A percentile compares a stretch with the other conserved stretches of the same genome.
Evolutionary conservation across 1,140 invertebrate genomes (phyloP).

Genomic region (Medauroidea extradentata): DNA sequence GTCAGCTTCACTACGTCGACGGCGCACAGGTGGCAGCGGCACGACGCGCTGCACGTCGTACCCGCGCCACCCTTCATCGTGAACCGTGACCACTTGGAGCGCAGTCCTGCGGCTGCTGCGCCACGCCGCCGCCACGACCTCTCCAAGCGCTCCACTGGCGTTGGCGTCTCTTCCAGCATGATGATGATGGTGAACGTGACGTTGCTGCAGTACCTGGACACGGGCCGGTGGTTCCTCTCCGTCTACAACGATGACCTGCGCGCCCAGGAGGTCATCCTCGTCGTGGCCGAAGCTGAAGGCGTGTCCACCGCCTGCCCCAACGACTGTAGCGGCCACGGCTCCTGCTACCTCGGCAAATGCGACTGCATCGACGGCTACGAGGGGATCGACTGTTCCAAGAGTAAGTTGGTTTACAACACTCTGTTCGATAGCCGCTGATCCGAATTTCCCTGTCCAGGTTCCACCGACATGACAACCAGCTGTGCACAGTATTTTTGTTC

Average conservation of each 20-base stretch:
- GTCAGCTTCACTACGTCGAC: conserved; percentile 39
- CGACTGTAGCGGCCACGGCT: conserved; percentile 91
- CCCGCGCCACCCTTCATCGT: conserved; percentile 16
- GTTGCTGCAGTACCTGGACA: conserved; percentile 82
- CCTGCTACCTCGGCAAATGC: conserved; percentile 91
- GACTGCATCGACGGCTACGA: conserved; percentile 93
- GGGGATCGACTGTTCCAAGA: conserved; percentile 87
- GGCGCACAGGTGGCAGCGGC: conserved; percentile 10
- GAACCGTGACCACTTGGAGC: conserved; percentile 15
- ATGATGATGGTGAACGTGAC: conserved; percentile 77
- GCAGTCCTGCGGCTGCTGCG: conserved; percentile 8
- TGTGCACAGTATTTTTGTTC: too few relatives aligned
- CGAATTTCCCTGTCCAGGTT: too few relatives aligned
- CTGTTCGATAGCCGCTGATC: too few relatives aligned
- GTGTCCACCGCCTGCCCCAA: conserved; percentile 86
- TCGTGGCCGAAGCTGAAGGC: conserved; percentile 79
- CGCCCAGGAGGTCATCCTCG: conserved; percentile 72
- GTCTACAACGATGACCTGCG: conserved; percentile 92
- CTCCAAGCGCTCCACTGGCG: conserved; percentile 47
- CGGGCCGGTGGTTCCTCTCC: conserved; percentile 91
- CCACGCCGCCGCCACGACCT: too few relatives aligned
- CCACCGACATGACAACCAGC: too few relatives aligned
- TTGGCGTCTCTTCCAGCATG: conserved; percentile 33
- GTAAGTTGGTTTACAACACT: too few relatives aligned
- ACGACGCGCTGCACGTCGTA: conserved; percentile 10